Base-by-base conservation (phyloP, 1,140 invertebrate species). In the Calephelis nemesis region DNA sequence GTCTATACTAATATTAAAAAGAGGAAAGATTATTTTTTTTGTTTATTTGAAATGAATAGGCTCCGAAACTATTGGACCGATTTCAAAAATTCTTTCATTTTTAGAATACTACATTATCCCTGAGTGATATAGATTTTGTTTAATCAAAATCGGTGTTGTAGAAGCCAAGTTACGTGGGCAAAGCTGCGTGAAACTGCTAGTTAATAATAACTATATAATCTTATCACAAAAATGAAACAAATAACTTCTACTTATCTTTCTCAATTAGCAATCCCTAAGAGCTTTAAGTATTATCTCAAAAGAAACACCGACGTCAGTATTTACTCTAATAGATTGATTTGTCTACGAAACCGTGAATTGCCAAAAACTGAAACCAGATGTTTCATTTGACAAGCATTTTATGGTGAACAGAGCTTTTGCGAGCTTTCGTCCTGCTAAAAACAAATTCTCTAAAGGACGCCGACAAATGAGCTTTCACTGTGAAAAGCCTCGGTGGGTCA, bases 401-500 rank as follows among this genome's bases (percentile, higher is more conserved):
- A 50, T 48, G 45, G 30, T 49, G 19, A 47, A 48, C 47, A 19
- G 48, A 30, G 47, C 30, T 49, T 65, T 64, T n/a, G 47, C 47
- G 19, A 48, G 63, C 47, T 49, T 49, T 49, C 47, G 47, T 50
- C 39, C 63, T 65, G 45, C 47, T 65, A 66, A 54, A 66, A 66
- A 65, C 64, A 52, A 65, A 65, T 65, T 66, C 15, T 66, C 13
- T 67, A 42, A 63, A 52, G 60, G 64, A 71, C 49, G 65, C 65
- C 65, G 42, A 71, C 49, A 67, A 62, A 71, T 67, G 58, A 60
- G 67, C 45, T 49, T 58, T 39, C 54, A 12, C 54, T 47, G 60
- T 50, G 64, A 71, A 65, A 66, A 65, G 65, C 69, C 60, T 52
- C 58, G 50, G 62, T 45, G 64, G 64, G 62, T 54, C 65, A 63